Percentiles rank a stretch among this genome's conserved stretches.
These are phyloP conservation scores for Pyrrhosoma nymphula DNA, from an alignment of 2,888 invertebrate genomes.

Conservation along the genomic window DNA sequence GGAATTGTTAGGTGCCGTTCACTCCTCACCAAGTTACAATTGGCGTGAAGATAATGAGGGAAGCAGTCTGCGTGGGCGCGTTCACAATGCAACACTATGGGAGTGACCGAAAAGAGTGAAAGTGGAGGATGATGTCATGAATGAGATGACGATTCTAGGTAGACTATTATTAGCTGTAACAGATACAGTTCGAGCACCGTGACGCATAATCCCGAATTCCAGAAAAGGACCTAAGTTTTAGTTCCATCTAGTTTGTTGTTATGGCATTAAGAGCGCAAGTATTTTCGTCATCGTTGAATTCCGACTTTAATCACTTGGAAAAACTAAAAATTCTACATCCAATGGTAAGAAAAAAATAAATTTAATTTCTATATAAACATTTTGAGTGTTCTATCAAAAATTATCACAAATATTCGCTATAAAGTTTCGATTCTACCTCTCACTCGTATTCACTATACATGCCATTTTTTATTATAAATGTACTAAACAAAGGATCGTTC, in stretches of 20 bases:
- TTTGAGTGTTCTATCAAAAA: too few species aligned
- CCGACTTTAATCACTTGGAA: too few species aligned
- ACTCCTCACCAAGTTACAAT: not conserved
- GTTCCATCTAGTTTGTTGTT: not conserved
- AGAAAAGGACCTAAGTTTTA: not conserved
- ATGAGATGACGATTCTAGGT: not conserved
- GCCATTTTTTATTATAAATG: too few species aligned
- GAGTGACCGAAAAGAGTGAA: not conserved
- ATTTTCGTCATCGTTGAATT: not conserved
- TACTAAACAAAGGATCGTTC: too few species aligned
- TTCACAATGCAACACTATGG: not conserved
- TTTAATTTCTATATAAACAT: too few species aligned
- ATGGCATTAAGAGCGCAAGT: not conserved
- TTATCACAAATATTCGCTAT: too few species aligned
- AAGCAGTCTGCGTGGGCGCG: constrained; percentile 6
- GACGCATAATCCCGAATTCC: not conserved
- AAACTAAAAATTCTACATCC: too few species aligned
- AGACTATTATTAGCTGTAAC: not conserved
- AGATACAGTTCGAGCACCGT: not conserved
- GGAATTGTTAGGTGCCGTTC: too few species aligned
- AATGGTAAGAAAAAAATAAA: too few species aligned
- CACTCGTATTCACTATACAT: too few species aligned
- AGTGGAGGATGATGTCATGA: constrained; percentile 2
- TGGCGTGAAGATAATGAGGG: not conserved
- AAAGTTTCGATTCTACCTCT: too few species aligned